phyloP scores from a whole-genome alignment of 2,888 invertebrate species.

The Noctua comes region DNA sequence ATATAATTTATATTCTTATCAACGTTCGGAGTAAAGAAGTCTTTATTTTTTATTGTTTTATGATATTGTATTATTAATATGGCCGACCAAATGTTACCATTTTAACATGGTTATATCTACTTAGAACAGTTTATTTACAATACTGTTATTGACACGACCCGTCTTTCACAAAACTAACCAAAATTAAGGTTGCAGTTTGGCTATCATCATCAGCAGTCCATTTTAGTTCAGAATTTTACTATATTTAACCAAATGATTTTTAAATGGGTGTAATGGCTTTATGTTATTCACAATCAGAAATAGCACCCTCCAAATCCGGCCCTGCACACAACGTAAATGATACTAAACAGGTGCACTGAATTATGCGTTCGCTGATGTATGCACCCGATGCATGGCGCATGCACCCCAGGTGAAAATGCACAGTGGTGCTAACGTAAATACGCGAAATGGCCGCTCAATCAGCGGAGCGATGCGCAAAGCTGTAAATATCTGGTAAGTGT shows the following conservation, averaged over 20 bases:
- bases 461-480: slow-evolving; percentile 55
- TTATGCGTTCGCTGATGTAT: slow-evolving; percentile 69
- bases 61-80: slow-evolving; percentile 3
- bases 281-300: background rate
- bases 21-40: slow-evolving; percentile 33
- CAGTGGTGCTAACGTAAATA: slow-evolving; percentile 69
- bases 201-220: background rate
- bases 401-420: slow-evolving; percentile 70
- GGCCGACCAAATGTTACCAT: background rate
- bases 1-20: slow-evolving; percentile 46
- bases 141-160: background rate
- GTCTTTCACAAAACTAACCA: background rate
- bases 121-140: background rate
- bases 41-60: slow-evolving; percentile 15
- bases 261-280: background rate
- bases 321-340: slow-evolving; percentile 64
- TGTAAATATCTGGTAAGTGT: slow-evolving; percentile 69
- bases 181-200: background rate
- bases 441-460: slow-evolving; percentile 71
- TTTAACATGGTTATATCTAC: background rate
- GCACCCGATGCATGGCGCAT: slow-evolving; percentile 63
- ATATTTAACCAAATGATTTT: background rate
- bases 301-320: slow-evolving; percentile 37
- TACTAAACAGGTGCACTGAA: slow-evolving; percentile 71
- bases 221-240: background rate